Conservation (phyloP, 1,140 invertebrate species). For the Caenorhabditis elegans region WBcel235 BX284605.5:8359001-8359500, state of each 20-base stretch:
- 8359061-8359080: conserved; percentile 56
- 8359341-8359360: not conserved
- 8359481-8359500: too few species aligned
- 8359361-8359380: too few species aligned
- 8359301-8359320: not conserved
- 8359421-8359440: not conserved
- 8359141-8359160: conserved; percentile 39
- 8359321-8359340: not conserved
- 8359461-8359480: too few species aligned
- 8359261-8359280: not conserved
- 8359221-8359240: too few species aligned
- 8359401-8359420: not conserved
- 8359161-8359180: not conserved
- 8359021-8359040: conserved; percentile 50
- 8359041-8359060: not conserved
- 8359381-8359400: not conserved
- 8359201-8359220: not conserved
- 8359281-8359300: not conserved
- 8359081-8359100: conserved; percentile 58
- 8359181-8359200: not conserved
- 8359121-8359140: conserved; percentile 56
- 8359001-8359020: conserved; percentile 60
- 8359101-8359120: conserved; percentile 63
- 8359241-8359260: too few species aligned
- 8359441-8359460: not conserved